Evolutionary conservation across 2,888 invertebrate genomes (phyloP).

Genomic region (Phrixothrix hirtus): DNA sequence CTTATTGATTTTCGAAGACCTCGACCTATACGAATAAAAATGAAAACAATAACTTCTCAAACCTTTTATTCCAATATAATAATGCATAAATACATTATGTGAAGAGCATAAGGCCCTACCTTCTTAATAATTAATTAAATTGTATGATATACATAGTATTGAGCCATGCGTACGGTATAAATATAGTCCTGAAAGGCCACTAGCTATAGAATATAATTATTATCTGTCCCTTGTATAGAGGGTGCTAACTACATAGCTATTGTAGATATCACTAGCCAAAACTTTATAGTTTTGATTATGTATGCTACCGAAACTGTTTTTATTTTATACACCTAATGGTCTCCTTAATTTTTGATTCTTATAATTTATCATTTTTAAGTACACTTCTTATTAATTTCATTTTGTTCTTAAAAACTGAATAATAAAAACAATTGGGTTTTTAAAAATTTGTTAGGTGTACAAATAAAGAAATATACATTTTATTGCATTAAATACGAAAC

Average conservation of each 20-base stretch:
- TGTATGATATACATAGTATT: constrained; percentile 42
- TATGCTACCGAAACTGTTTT: constrained; percentile 12
- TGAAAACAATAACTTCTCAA: constrained; percentile 30
- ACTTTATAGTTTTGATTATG: constrained; percentile 27
- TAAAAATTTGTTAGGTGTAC: background rate
- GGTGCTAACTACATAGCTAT: constrained; percentile 44
- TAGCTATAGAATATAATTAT: constrained; percentile 41
- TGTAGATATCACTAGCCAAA: constrained; percentile 51
- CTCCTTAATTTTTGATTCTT: no score
- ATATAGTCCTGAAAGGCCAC: constrained; percentile 50
- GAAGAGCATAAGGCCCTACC: constrained; percentile 35
- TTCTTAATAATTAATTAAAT: constrained; percentile 31
- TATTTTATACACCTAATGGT: no score
- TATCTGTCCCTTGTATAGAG: constrained; percentile 50
- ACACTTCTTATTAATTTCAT: background rate
- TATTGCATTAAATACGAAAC: no score
- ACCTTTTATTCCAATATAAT: constrained; percentile 43
- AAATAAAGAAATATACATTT: no score
- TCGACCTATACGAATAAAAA: background rate
- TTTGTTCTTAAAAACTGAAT: no score
- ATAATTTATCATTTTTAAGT: constrained; percentile 2
- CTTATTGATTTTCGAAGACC: no score
- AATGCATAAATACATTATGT: constrained; percentile 41
- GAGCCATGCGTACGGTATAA: constrained; percentile 45
- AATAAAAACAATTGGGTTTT: background rate